Evolutionary conservation across 2,888 invertebrate genomes (phyloP), one percentile per base, ranked within the genome.

Genomic region (Ormia ochracea): DNA sequence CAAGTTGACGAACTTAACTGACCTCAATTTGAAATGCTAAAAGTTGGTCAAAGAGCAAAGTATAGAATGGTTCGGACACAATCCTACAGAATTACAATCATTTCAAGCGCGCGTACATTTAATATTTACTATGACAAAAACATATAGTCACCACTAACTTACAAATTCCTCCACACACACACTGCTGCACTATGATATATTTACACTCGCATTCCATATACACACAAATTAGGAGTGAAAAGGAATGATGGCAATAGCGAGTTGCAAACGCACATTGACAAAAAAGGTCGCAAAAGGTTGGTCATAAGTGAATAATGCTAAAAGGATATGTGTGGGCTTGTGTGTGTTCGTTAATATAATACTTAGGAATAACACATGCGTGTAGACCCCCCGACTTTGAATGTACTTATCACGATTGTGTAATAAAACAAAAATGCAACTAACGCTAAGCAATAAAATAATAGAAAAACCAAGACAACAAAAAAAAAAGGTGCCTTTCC

Each of bases 11-110:
- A 63, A 56, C 38, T 63, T 28, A 50, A 59, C 31, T 70, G 74
- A 76, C 76, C 72, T 59, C 28, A 66, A 72, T 59, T 76, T 59
- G 48, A 72, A 48, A 65, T 70, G 65, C 21, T 65, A 52, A 70
- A 69, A 75, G 21, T 43, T 66, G 70, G 75, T 61, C 65, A 79
- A 75, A 74, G 68, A 69, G 21, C 74, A 77, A 82, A 38, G 52
- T 19, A 68, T 73, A 66, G 31, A 36, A 23, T 50, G 56, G 58
- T 23, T 9, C 45, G 50, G 12, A 78, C 69, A 69, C 56, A 78
- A 31, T 50, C 69, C 77, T 65, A 61, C 56, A 58, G 52, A 59
- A 74, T 61, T 45, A 73, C 69, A 70, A 52, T 33, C 63, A 70
- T 45, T 54, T 69, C 9, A 58, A 45, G 14, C 31, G 56, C 38